Evolutionary conservation across 92 coral and sea anemone genomes (phyloP).

Genomic region (Phenganax stokvisi): DNA sequence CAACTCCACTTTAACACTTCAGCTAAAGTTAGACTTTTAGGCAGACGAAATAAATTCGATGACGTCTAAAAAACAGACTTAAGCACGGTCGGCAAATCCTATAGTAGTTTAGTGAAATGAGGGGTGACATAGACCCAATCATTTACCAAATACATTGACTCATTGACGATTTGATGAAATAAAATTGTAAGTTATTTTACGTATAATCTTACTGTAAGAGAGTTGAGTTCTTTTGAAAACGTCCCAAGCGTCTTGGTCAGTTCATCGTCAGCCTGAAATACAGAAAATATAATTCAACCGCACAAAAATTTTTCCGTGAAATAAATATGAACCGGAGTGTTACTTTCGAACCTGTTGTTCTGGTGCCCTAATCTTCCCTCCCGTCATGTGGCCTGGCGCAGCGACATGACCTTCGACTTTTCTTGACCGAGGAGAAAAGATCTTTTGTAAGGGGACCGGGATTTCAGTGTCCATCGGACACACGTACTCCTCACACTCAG

Average conservation of each 20-base stretch:
- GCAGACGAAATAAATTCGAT: too few relatives aligned
- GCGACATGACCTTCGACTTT: constrained; percentile 43
- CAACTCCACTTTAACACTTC: too few relatives aligned
- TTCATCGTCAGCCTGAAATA: constrained; percentile 48
- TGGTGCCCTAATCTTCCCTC: constrained; percentile 31
- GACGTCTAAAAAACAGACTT: too few relatives aligned
- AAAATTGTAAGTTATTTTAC: not conserved
- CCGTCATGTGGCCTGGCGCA: constrained; percentile 44
- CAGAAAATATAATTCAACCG: not conserved
- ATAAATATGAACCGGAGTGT: not conserved
- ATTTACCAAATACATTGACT: too few relatives aligned
- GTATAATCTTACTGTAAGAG: constrained; percentile 67
- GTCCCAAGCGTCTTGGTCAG: constrained; percentile 88
- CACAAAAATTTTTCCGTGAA: not conserved
- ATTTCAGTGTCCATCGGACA: constrained; percentile 97
- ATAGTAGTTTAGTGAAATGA: not conserved
- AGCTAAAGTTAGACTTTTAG: too few relatives aligned
- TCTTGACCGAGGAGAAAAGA: constrained; percentile 54
- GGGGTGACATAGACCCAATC: not conserved
- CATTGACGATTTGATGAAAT: too few relatives aligned
- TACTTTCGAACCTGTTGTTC: constrained; percentile 21
- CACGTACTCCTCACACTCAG: constrained; percentile 87
- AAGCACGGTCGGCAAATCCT: too few relatives aligned
- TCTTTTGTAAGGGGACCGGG: constrained; percentile 63
- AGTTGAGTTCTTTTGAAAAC: constrained; percentile 93